Evolutionary conservation across 2,888 invertebrate genomes (phyloP).

Genomic region (Aproaerema taeniolella): DNA sequence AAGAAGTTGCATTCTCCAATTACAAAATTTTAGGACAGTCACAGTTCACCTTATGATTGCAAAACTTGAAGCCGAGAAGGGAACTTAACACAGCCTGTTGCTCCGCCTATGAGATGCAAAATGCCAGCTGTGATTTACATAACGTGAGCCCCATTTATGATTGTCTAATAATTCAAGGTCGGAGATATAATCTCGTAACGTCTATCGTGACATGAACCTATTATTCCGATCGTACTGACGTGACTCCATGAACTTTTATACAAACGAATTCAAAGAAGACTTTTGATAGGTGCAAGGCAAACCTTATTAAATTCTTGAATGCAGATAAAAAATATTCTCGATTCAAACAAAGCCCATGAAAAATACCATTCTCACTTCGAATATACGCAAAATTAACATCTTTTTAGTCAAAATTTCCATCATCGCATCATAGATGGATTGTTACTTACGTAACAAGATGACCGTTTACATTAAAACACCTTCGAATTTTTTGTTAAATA

Average conservation of each 20-base stretch:
- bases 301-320: not conserved
- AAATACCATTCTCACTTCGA: no score
- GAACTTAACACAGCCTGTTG: constrained; percentile 42
- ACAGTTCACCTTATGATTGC: constrained; percentile 36
- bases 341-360: no score
- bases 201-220: constrained; percentile 19
- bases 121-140: constrained; percentile 66
- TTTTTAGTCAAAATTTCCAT: no score
- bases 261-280: constrained; percentile 26
- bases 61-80: constrained; percentile 47
- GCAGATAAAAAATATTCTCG: not conserved
- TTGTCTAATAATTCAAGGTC: constrained; percentile 58
- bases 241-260: constrained; percentile 30
- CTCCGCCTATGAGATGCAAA: constrained; percentile 43
- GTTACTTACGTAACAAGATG: no score
- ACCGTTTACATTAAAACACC: no score
- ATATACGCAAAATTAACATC: no score
- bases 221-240: constrained; percentile 28
- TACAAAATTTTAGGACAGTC: constrained; percentile 37
- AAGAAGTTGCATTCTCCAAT: no score
- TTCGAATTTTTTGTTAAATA: no score
- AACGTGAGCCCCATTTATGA: constrained; percentile 52
- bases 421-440: no score
- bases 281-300: constrained; percentile 1
- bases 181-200: constrained; percentile 25